Conservation (phyloP, 2,113 vertebrate genomes). For the Scytalopus superciliaris region DNA sequence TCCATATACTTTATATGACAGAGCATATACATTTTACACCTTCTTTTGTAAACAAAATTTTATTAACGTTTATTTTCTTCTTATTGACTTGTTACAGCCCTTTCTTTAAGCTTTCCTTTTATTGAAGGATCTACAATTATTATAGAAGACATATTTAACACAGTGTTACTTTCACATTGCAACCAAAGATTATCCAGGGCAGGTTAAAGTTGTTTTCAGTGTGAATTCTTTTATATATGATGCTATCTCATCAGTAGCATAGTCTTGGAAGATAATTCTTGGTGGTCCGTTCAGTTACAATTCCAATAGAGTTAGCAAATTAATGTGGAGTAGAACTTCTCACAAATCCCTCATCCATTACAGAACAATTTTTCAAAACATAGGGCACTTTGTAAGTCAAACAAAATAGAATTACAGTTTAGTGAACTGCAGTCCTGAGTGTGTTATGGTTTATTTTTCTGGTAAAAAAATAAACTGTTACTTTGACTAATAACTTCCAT, state of each 20-base stretch:
- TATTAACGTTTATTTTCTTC: neutral
- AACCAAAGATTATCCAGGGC: neutral
- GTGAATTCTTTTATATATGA: neutral
- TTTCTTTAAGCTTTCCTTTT: neutral
- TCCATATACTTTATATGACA: neutral
- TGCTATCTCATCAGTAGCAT: neutral
- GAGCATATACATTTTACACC: neutral
- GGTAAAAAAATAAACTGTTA: constrained; percentile 89
- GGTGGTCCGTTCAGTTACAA: constrained; percentile 76
- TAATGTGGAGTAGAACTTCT: constrained; percentile 65
- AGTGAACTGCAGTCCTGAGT: constrained; percentile 70
- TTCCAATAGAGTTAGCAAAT: constrained; percentile 67
- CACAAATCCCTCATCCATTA: constrained; percentile 81
- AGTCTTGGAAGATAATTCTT: constrained; percentile 65
- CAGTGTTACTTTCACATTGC: neutral
- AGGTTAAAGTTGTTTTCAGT: neutral
- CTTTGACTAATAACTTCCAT: constrained; percentile 90
- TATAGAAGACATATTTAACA: neutral
- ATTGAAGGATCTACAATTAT: neutral
- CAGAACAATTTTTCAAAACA: constrained; percentile 87
- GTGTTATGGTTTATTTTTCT: constrained; percentile 89
- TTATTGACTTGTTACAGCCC: neutral
- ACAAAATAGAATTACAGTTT: constrained; percentile 84
- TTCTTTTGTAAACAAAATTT: neutral
- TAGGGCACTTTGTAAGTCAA: constrained; percentile 85